Percentiles rank a stretch among this genome's conserved stretches.
Evolutionary conservation across 2,888 invertebrate genomes (phyloP).

Genomic region (Sympetrum striolatum): DNA sequence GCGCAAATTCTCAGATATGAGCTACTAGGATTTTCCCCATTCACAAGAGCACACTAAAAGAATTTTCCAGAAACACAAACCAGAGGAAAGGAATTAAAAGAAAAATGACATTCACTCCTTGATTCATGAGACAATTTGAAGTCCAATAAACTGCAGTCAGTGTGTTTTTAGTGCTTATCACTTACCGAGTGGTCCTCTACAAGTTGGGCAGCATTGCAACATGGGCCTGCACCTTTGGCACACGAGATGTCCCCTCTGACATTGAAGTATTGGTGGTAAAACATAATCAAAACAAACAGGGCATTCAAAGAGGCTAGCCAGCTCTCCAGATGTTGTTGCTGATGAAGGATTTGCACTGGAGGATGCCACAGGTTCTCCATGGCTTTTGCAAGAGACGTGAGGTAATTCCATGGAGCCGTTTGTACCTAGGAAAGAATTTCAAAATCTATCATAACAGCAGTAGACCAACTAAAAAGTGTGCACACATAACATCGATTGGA

Average conservation of each 20-base stretch:
- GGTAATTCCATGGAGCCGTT: background rate
- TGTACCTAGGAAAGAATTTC: background rate
- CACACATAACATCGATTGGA: background rate
- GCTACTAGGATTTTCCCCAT: no score
- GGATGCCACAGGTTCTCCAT: background rate
- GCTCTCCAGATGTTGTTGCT: slow-evolving; percentile 79
- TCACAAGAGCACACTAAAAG: no score
- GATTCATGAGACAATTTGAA: background rate
- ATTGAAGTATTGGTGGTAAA: no score
- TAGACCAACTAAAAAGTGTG: background rate
- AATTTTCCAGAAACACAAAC: no score
- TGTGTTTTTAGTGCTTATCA: slow-evolving; percentile 16
- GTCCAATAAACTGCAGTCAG: background rate
- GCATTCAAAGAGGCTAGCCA: slow-evolving; percentile 89
- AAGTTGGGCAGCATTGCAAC: slow-evolving; percentile 96
- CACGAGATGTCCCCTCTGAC: no score
- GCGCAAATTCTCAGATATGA: no score
- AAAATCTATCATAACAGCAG: background rate
- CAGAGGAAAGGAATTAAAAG: no score
- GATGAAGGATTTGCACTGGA: slow-evolving; percentile 57
- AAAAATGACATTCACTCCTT: no score
- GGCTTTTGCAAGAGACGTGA: background rate
- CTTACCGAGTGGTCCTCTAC: slow-evolving; percentile 88
- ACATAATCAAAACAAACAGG: no score
- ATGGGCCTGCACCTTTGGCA: no score